These are phyloP conservation scores for Acropora yongei DNA, from an alignment of 64 coral and sea anemone species.

Conservation along the genomic window DNA sequence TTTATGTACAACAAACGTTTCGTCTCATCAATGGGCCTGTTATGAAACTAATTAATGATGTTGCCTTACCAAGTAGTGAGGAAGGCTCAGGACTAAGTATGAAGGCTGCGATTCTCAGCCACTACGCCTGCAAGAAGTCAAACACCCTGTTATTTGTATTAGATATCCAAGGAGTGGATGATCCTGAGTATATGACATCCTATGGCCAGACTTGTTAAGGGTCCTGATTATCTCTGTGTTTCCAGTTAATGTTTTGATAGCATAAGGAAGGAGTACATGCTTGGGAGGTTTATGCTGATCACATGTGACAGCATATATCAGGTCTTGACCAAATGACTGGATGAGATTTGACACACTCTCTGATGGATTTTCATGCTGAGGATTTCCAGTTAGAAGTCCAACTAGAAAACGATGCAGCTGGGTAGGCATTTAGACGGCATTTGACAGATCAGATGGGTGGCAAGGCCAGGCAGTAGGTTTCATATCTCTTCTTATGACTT, in stretches of 20 bases:
- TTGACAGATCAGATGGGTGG: conserved; percentile 57
- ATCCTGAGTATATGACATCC: conserved; percentile 54
- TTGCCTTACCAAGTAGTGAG: no score
- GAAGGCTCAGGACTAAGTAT: no score
- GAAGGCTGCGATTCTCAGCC: no score
- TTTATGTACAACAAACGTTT: no score
- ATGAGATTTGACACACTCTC: conserved; percentile 59
- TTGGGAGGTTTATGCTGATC: conserved; percentile 58
- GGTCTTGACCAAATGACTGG: conserved; percentile 63
- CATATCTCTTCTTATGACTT: conserved; percentile 38
- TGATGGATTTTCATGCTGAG: conserved; percentile 25
- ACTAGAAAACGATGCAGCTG: conserved; percentile 56
- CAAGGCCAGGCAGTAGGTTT: conserved; percentile 57
- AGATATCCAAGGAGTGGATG: no score
- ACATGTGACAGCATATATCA: conserved; percentile 53
- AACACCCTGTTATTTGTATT: no score
- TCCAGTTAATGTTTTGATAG: conserved; percentile 51
- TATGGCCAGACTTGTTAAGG: conserved; percentile 58
- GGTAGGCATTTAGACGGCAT: conserved; percentile 3
- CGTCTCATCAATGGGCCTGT: no score
- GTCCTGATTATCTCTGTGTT: conserved; percentile 46
- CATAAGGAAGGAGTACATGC: conserved; percentile 64
- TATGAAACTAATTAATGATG: no score
- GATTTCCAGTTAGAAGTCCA: conserved; percentile 55
- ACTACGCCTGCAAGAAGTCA: no score